phyloP scores from a whole-genome alignment of 1,140 invertebrate genomes.

The Penaeus indicus region DNA sequence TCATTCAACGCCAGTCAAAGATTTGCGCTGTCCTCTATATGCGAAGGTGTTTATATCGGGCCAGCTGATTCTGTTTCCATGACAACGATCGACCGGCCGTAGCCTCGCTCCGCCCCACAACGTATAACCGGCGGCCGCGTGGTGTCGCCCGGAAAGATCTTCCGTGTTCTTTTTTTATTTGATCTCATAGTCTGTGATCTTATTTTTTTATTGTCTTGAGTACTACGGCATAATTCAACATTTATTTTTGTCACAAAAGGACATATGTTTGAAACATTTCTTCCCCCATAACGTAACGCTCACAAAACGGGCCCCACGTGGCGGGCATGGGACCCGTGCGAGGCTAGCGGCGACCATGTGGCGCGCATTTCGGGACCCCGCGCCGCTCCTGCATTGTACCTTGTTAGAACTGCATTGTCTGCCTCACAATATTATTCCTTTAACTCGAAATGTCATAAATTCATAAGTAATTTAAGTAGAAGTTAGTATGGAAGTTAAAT shows the following conservation, averaged over 20 bases:
- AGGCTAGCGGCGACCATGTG: slow-evolving; percentile 54
- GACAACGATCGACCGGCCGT: slow-evolving; percentile 58
- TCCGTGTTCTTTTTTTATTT: background rate
- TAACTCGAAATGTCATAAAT: too few relatives aligned
- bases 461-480: too few relatives aligned
- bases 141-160: background rate
- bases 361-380: slow-evolving; percentile 59
- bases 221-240: too few relatives aligned
- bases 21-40: background rate
- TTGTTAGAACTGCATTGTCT: slow-evolving; percentile 11
- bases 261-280: background rate
- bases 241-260: too few relatives aligned
- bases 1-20: too few relatives aligned
- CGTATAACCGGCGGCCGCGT: background rate
- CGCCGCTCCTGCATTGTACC: slow-evolving; percentile 53
- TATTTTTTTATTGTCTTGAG: background rate
- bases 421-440: background rate
- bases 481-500: too few relatives aligned
- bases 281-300: background rate
- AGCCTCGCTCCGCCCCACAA: slow-evolving; percentile 30
- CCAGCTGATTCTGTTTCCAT: slow-evolving; percentile 65
- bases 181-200: background rate
- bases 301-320: slow-evolving; percentile 30
- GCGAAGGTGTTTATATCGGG: slow-evolving; percentile 36
- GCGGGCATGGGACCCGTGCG: slow-evolving; percentile 34